A percentile compares a stretch with the other conserved stretches of the same genome.
phyloP scores from a whole-genome alignment of 2,888 invertebrate genomes.

The Trissoscelio sp. region DNA sequence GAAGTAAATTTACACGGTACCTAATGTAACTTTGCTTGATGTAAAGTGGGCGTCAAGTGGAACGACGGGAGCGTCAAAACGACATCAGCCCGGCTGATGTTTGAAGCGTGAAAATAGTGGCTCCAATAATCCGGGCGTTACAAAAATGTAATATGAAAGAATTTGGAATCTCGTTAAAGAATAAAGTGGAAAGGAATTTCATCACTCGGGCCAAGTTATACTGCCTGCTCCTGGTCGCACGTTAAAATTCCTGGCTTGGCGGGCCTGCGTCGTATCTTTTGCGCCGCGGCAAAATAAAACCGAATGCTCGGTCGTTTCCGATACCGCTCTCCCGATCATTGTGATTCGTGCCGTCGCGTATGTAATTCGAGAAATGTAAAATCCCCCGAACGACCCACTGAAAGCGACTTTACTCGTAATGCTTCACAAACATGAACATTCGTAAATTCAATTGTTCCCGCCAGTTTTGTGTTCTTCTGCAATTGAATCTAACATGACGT shows the following conservation, averaged over 20 bases:
- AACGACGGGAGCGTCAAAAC: slow-evolving; percentile 5
- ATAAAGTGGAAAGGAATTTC: slow-evolving; percentile 35
- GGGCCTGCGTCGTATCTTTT: background rate
- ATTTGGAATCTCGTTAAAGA: slow-evolving; percentile 50
- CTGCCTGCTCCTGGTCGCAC: slow-evolving; percentile 42
- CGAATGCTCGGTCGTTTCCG: slow-evolving; percentile 50
- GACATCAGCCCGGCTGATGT: slow-evolving; percentile 1
- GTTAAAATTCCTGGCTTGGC: slow-evolving; percentile 40
- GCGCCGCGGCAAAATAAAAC: slow-evolving; percentile 46
- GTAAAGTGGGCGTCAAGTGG: slow-evolving; percentile 14
- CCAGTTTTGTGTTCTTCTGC: slow-evolving; percentile 35
- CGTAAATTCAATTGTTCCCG: slow-evolving; percentile 56
- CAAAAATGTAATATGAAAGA: slow-evolving; percentile 37
- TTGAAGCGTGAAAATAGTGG: slow-evolving; percentile 3
- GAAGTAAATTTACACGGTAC: background rate
- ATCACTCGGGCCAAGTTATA: slow-evolving; percentile 42
- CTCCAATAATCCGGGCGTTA: slow-evolving; percentile 12
- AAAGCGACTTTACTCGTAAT: slow-evolving; percentile 57
- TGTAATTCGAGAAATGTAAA: slow-evolving; percentile 53
- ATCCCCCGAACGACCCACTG: slow-evolving; percentile 48
- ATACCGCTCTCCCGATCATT: slow-evolving; percentile 37
- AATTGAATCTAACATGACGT: slow-evolving; percentile 45
- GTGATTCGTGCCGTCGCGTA: slow-evolving; percentile 38
- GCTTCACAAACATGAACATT: slow-evolving; percentile 54
- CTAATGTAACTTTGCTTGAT: slow-evolving; percentile 3